These are phyloP conservation scores for Anhinga rufa DNA, from an alignment of 2,113 vertebrate species.

Conservation along the genomic window DNA sequence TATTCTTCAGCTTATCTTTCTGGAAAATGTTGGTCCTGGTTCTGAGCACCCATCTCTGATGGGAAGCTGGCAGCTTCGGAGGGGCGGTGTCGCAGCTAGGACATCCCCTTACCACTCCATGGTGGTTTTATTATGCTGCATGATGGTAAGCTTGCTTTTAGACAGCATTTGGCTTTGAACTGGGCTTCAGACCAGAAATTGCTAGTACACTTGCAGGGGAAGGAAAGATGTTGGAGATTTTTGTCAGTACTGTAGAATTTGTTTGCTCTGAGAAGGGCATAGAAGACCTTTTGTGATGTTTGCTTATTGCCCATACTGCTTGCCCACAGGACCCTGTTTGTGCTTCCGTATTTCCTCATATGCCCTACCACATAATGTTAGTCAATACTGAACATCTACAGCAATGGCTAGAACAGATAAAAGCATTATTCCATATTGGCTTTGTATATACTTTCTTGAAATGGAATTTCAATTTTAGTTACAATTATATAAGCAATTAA, in stretches of 20 bases:
- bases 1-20: background rate
- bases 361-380: background rate
- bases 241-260: background rate
- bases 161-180: background rate
- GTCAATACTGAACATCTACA: background rate
- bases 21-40: background rate
- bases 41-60: background rate
- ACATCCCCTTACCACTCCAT: fast-evolving
- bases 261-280: background rate
- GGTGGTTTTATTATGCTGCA: background rate
- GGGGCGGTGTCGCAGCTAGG: background rate
- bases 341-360: background rate
- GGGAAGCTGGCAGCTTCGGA: background rate
- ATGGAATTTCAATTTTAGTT: background rate
- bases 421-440: background rate
- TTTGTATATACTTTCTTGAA: background rate
- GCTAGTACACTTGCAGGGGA: background rate
- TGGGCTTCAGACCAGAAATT: background rate
- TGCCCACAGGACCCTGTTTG: background rate
- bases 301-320: background rate
- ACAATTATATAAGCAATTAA: background rate
- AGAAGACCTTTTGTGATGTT: background rate
- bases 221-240: background rate
- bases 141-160: background rate
- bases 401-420: background rate